A percentile compares a stretch with the other conserved stretches of the same genome.
Evolutionary conservation across 1,140 invertebrate species (phyloP).

Genomic region (Procambarus virginalis): DNA sequence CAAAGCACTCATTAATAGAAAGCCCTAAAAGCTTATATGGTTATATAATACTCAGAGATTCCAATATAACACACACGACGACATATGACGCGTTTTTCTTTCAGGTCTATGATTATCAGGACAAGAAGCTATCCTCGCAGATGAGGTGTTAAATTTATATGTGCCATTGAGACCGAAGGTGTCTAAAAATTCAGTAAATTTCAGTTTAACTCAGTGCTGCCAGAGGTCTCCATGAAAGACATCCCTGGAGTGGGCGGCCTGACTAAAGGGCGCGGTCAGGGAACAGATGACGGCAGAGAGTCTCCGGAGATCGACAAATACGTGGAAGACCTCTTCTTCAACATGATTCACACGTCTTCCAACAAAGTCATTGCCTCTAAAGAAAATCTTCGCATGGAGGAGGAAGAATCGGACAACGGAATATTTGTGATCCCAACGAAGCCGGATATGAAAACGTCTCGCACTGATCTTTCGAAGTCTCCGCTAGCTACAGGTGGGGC

Average conservation of each 20-base stretch:
- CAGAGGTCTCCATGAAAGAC: background rate
- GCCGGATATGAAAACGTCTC: background rate
- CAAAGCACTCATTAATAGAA: no score
- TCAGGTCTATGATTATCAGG: background rate
- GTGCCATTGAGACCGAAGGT: background rate
- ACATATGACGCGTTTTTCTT: background rate
- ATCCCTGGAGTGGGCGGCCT: background rate
- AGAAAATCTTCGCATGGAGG: background rate
- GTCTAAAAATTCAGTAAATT: no score
- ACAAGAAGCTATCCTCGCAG: background rate
- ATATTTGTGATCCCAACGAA: background rate
- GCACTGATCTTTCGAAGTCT: background rate
- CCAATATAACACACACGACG: no score
- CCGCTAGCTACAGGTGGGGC: background rate
- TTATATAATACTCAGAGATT: no score
- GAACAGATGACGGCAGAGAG: background rate
- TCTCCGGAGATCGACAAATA: background rate
- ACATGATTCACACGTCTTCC: background rate
- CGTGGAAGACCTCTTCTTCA: constrained; percentile 1
- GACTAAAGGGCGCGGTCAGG: background rate
- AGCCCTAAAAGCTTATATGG: no score
- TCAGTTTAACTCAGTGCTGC: background rate
- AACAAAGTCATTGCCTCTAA: background rate
- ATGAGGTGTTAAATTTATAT: background rate
- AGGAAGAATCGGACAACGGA: background rate